Conservation (phyloP, 2,797 vertebrate genomes). For the Lagodon rhomboides region DNA sequence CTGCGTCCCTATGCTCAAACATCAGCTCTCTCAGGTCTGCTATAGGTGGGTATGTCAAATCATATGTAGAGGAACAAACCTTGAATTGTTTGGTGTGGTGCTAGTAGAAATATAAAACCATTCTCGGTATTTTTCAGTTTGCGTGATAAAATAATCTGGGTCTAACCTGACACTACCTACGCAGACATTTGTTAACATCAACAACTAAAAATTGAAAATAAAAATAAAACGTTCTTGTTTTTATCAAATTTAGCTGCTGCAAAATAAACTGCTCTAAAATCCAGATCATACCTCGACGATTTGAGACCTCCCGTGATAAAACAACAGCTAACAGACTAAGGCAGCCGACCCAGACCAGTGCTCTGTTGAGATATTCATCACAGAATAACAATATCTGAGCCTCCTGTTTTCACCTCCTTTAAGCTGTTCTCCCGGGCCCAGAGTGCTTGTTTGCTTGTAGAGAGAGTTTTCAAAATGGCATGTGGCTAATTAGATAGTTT, state of each 20-base stretch:
- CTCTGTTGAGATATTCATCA: constrained; percentile 34
- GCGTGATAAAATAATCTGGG: constrained; percentile 2
- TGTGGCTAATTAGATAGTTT: constrained; percentile 21
- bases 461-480: constrained; percentile 12
- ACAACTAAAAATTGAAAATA: not conserved
- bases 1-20: constrained; percentile 18
- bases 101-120: not conserved
- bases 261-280: not conserved
- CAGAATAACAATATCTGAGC: constrained; percentile 16
- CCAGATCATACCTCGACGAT: not conserved
- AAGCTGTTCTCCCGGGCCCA: not conserved
- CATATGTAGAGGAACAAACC: not conserved
- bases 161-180: not conserved
- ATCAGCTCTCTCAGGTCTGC: not conserved
- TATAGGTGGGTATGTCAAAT: constrained; percentile 10
- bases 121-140: not conserved
- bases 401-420: constrained; percentile 12
- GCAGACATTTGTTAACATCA: not conserved
- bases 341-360: constrained; percentile 1
- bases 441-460: constrained; percentile 10
- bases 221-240: too few relatives aligned
- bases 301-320: constrained; percentile 24
- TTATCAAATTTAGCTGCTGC: not conserved
- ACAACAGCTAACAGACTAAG: constrained; percentile 13
- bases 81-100: not conserved